These are phyloP conservation scores for Anneissia japonica DNA, from an alignment of 35 echinoderm and acorn worm species.

Conservation along the genomic window DNA sequence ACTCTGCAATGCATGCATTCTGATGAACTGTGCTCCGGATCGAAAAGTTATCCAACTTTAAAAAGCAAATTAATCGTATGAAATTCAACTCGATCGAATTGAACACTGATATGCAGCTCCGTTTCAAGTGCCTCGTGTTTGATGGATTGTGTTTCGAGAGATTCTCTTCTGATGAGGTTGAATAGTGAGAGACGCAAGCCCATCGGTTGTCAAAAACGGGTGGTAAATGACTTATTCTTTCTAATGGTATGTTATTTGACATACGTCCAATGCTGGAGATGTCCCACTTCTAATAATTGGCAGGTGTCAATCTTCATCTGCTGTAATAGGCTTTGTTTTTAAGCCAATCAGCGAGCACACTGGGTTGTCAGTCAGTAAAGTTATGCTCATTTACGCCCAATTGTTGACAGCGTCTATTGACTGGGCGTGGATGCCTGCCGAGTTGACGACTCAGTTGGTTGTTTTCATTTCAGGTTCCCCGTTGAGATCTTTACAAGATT, in stretches of 20 bases:
- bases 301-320: background rate
- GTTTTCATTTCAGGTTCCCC: background rate
- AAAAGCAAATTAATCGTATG: too few relatives aligned
- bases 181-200: too few relatives aligned
- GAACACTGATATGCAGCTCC: too few relatives aligned
- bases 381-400: background rate
- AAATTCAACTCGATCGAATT: too few relatives aligned
- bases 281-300: background rate
- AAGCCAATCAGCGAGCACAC: background rate
- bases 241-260: background rate
- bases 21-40: too few relatives aligned
- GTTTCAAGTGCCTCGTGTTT: background rate
- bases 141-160: background rate
- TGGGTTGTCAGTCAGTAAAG: background rate
- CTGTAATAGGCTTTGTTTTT: background rate
- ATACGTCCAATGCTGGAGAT: background rate
- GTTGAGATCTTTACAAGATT: background rate
- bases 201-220: background rate
- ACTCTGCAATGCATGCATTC: background rate
- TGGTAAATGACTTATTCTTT: background rate
- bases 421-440: background rate
- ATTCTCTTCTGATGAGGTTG: background rate
- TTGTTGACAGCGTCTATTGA: background rate
- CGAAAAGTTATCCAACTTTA: too few relatives aligned
- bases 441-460: too few relatives aligned